phyloP scores from a whole-genome alignment of 2,113 vertebrate genomes.

The Meriones unguiculatus region DNA sequence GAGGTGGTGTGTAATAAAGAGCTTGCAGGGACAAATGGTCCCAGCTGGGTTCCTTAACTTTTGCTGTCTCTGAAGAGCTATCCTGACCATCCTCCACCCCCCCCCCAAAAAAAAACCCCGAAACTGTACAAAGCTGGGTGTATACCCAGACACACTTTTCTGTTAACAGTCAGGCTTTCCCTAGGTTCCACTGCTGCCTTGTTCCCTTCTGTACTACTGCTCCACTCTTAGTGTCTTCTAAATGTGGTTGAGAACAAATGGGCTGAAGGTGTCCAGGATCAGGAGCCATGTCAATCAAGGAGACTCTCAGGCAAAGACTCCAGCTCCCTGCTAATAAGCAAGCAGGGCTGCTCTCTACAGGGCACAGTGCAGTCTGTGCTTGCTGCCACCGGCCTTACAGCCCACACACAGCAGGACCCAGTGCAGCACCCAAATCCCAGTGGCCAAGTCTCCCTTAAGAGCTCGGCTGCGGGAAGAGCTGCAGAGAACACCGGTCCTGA shows the following conservation, averaged over 20 bases:
- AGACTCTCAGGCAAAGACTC: neutral
- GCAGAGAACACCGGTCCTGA: neutral
- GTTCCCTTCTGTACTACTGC: neutral
- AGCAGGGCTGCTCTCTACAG: neutral
- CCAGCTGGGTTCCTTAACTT: neutral
- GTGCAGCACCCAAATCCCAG: neutral
- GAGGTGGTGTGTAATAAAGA: neutral
- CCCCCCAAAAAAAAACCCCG: neutral
- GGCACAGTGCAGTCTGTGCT: neutral
- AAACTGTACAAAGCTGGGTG: rapidly evolving
- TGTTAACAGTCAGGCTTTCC: neutral
- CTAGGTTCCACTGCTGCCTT: neutral
- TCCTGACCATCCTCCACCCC: no score
- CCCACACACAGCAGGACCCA: neutral
- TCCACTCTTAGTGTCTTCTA: neutral
- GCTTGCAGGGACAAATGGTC: rapidly evolving
- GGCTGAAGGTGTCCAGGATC: neutral
- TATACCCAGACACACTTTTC: neutral
- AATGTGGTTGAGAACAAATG: neutral
- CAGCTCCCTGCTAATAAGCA: neutral
- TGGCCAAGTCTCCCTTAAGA: rapidly evolving
- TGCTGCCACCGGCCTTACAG: rapidly evolving
- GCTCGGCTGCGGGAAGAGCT: rapidly evolving
- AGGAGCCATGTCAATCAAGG: rapidly evolving
- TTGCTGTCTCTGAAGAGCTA: neutral